Base-by-base conservation (phyloP, 2,113 vertebrate species). In the Dipodomys spectabilis region DNA sequence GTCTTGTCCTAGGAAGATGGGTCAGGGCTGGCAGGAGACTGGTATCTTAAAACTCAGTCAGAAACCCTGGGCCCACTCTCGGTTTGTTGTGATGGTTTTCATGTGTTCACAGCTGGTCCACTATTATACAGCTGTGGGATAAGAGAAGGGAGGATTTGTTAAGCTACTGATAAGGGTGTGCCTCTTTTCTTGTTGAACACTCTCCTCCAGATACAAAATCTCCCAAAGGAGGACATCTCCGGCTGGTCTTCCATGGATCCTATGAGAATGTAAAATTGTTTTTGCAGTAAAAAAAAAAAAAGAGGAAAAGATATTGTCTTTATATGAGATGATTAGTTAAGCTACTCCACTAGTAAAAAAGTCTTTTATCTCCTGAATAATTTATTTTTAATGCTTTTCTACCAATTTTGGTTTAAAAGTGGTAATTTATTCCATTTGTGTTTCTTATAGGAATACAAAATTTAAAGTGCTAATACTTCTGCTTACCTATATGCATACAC, bases 331-430 rank as follows among this genome's bases (percentile, higher is more conserved):
- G 6, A 1, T 23, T 6, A 25, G 71, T 60, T 60, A 16, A 60
- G 65, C 8, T 22, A 15, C 79, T 86, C 32, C 32, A 72, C 71
- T 35, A 32, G 16, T 0, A 32, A 16, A 81, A 15, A 30, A 2
- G 79, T 84, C 39, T 74, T 60, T 62, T 28, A 44, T 3, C 5
- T 88, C 82, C 22, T 78, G 32, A 12, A 45, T 30, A 12, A 45
- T 30, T 53, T 4, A 2, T 92, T 85, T 18, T 82, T 84, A 71
- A 57, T 71, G 15, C 53, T 88, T 85, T 60, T 72, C 27, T 77
- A 16, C 75, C 2, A 69, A 22, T 93, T 95, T 84, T 62, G 30
- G 72, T 82, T 87, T 22, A 20, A 87, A 86, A 79, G 39, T 62
- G 20, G 2, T 0, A 8, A 23, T 67, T 7, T 67, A 73, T 79